Percentiles rank a stretch among this genome's conserved stretches.
phyloP scores from a whole-genome alignment of 2,113 vertebrate species.

The Pseudorectes ferrugineus region DNA sequence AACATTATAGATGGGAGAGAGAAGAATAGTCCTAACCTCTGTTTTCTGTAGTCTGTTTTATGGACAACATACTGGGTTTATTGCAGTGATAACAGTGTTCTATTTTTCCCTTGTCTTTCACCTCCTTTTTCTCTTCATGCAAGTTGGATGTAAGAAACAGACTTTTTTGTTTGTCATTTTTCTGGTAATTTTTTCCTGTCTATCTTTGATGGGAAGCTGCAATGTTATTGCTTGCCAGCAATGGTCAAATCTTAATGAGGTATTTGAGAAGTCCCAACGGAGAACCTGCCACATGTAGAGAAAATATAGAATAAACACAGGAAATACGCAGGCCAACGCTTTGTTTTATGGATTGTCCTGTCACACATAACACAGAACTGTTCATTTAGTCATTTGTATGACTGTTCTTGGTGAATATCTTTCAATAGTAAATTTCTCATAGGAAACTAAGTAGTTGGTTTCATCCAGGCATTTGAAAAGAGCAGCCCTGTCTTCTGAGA shows the following conservation, averaged over 20 bases:
- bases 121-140: neutral
- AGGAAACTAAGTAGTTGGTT: neutral
- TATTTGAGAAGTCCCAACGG: neutral
- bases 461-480: neutral
- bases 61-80: neutral
- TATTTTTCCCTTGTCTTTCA: neutral
- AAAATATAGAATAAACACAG: slow-evolving; percentile 18
- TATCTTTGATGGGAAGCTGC: neutral
- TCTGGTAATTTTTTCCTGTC: neutral
- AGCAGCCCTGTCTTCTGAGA: neutral
- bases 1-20: neutral
- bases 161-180: neutral
- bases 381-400: neutral
- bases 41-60: neutral
- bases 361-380: neutral
- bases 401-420: neutral
- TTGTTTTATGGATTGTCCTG: slow-evolving; percentile 1
- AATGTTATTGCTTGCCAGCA: neutral
- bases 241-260: neutral
- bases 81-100: neutral
- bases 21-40: neutral
- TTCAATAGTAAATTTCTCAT: neutral
- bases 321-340: neutral
- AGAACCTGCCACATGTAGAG: neutral
- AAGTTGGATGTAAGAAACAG: neutral